Conservation (phyloP, 2,113 vertebrate genomes). For the Hoplias malabaricus region DNA sequence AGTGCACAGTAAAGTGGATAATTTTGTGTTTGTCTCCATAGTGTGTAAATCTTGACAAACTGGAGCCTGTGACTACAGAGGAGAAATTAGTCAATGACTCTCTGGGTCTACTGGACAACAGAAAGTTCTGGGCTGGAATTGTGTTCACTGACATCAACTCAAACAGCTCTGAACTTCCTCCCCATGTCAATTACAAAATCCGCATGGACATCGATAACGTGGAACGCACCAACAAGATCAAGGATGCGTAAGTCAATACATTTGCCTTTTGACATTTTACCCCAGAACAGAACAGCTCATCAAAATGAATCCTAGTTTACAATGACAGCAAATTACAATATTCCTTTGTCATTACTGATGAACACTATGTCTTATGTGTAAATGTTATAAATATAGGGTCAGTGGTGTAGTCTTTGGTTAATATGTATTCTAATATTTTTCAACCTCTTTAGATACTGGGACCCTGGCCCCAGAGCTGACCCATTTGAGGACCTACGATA, state of each 20-base stretch:
- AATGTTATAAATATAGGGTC: no score
- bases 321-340: no score
- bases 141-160: constrained; percentile 83
- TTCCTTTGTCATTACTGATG: no score
- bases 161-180: constrained; percentile 78
- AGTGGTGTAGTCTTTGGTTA: no score
- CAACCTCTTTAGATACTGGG: constrained; percentile 85
- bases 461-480: constrained; percentile 95
- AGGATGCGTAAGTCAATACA: constrained; percentile 84
- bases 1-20: not conserved
- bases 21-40: constrained; percentile 53
- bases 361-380: no score
- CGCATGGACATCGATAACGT: constrained; percentile 99
- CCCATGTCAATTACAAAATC: constrained; percentile 91
- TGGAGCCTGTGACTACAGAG: constrained; percentile 86
- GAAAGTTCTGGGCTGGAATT: constrained; percentile 94
- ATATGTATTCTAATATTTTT: not conserved
- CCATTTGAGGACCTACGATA: constrained; percentile 98
- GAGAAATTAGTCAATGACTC: constrained; percentile 85
- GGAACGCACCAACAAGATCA: constrained; percentile 98
- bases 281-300: no score
- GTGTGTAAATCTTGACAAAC: constrained; percentile 95
- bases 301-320: no score
- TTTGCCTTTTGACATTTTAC: not conserved
- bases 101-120: constrained; percentile 86